Base-by-base conservation (phyloP, 2,888 invertebrate species). In the Beris chalybata region DNA sequence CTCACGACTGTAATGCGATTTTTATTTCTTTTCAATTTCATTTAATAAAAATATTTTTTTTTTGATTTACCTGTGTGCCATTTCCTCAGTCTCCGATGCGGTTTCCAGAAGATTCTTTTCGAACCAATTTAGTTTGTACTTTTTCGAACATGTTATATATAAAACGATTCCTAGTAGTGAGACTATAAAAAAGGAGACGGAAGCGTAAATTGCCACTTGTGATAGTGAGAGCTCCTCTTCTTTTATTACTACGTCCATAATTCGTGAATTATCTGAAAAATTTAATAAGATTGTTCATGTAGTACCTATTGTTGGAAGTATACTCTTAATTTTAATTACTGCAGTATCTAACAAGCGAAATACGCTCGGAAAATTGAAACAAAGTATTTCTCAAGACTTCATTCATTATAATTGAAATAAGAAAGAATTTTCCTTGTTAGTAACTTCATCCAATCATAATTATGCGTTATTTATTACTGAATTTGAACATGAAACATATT, bases 81-180 rank as follows among this genome's bases (percentile, higher is more conserved):
- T 74, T 54, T 79, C 80, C 56, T 78, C 80, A 69, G 76, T 77
- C 69, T 81, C 82, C 44, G 72, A 76, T 22, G 83, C 83, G 0
- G 83, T 81, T 71, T 85, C 85, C 32, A 86, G 74, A 5, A 85
- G 76, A 69, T 82, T 84, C 70, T 84, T 82, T 75, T 86, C 85
- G 72, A 85, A 86, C 86, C 85, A 86, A 75, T 85, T 85, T 47
- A 86, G 79, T 44, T 83, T 79, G 73, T 83, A 85, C 52, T 81
- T 81, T 66, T 80, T 80, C 15, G 84, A 83, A 73, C 85, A 85
- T 55, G 82, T 82, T 38, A 85, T 80, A 70, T 85, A 85, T 3
- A 84, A 72, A 5, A 83, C 76, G 0, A 82, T 76, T 30, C 81
- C 81, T 13, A 82, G 73, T 0, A 83, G 73, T 3, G 83, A 79